Base-by-base conservation (phyloP, 2,888 invertebrate species). In the Chrysina gloriosa region DNA sequence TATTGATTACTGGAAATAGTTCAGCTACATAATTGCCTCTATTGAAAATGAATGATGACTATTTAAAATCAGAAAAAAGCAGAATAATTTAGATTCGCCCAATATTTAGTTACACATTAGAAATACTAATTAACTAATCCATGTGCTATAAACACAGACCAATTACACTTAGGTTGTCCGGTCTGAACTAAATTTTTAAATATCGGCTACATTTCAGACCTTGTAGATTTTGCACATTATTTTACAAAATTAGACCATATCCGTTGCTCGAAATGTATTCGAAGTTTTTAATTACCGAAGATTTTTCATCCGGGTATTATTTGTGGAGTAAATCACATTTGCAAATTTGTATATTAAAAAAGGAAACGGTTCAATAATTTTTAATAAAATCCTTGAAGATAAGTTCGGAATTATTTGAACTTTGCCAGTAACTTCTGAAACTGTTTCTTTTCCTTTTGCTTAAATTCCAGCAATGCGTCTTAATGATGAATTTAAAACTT, bases 1-100 rank as follows among this genome's bases (percentile, higher is more conserved):
- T 69, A 64, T 67, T 63, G 54, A 63, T 48, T 61, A 48, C 69
- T 48, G 58, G 66, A 63, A 67, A 67, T 67, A 69, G 67, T 64
- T 67, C 58, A 58, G 29, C 50, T 27, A 16, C 34, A 39, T 64
- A 50, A 64, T 64, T 64, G 52, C 48, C 16, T 50, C 36, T 31
- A 50, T 64, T 64, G 64, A 64, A 39, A 64, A 64, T 64, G 39
- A 64, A 48, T 61, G 58, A 61, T 61, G 39, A 23, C 11, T 11
- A 42, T 19, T 11, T 27, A 39, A 27, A 14, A 42, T 42, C 42
- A 14, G 42, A 14, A 61, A 25, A 23, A 23, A n/a, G 58, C 14
- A 7, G 11, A 16, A 14, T 42, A 42, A 61, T 61, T 61, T 42
- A 27, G 19, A 42, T 16, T 42, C 42, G 27, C 16, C 23, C 48